A percentile compares a stretch with the other conserved stretches of the same genome.
Conservation (phyloP, 1,140 invertebrate genomes). For the Lucilia sericata region DNA sequence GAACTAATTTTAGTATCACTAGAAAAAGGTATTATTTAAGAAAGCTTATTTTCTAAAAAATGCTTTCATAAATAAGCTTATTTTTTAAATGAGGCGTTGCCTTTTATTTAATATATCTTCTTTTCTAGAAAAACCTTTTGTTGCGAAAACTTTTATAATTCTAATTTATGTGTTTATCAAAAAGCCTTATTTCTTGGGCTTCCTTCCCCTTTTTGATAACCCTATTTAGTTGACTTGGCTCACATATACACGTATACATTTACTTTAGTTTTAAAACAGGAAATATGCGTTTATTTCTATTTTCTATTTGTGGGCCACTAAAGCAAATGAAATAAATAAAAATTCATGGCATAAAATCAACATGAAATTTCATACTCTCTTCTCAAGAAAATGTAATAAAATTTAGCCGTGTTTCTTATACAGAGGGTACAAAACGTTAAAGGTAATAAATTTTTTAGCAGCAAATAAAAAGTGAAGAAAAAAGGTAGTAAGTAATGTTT, state of each 20-base stretch:
- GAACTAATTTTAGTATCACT: too few species aligned
- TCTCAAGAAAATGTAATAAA: neutral
- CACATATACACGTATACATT: neutral
- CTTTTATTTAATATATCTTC: too few species aligned
- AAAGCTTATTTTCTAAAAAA: too few species aligned
- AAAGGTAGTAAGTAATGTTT: neutral
- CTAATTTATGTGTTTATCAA: too few species aligned
- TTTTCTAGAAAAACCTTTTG: too few species aligned
- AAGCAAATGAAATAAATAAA: neutral
- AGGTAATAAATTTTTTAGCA: too few species aligned
- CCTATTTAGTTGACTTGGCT: neutral
- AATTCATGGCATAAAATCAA: conserved; percentile 9
- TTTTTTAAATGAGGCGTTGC: too few species aligned
- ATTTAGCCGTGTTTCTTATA: too few species aligned
- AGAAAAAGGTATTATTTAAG: too few species aligned
- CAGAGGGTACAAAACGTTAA: too few species aligned
- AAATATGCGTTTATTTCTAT: conserved; percentile 20
- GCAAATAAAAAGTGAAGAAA: neutral
- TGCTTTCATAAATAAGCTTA: too few species aligned
- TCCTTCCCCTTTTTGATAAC: neutral
- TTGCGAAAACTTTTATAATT: too few species aligned
- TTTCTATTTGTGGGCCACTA: neutral
- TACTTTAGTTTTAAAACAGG: neutral
- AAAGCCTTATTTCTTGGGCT: neutral
- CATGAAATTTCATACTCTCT: neutral